Percentiles rank a stretch among this genome's conserved stretches.
These are phyloP conservation scores for Drosophila malerkotliana DNA, from an alignment of 1,140 invertebrate species.

Conservation along the genomic window DNA sequence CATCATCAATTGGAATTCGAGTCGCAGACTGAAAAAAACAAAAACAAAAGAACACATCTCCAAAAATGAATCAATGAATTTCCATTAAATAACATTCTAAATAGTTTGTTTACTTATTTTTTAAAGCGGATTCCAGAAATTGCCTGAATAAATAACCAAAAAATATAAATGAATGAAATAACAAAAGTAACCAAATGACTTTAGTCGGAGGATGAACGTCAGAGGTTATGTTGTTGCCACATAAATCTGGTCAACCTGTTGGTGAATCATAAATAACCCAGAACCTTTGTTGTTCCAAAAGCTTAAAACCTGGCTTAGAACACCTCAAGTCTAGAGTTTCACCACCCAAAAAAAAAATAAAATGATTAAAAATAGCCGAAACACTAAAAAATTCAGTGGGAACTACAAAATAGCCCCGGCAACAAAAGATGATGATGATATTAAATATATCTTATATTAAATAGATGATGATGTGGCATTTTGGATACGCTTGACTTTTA, in stretches of 20 bases:
- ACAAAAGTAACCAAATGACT: constrained; percentile 19
- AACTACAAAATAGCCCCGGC: constrained; percentile 21
- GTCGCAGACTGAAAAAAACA: constrained; percentile 13
- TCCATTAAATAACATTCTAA: constrained; percentile 16
- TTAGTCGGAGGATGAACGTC: constrained; percentile 15
- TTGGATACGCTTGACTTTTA: constrained; percentile 30
- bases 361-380: constrained; percentile 43
- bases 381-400: constrained; percentile 29
- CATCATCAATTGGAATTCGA: constrained; percentile 54
- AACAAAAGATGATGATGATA: constrained; percentile 13
- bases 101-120: constrained; percentile 34
- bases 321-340: constrained; percentile 15
- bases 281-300: constrained; percentile 37
- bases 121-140: constrained; percentile 31
- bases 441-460: not conserved
- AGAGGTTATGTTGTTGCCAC: constrained; percentile 49
- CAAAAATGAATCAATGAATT: constrained; percentile 58
- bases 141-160: constrained; percentile 13
- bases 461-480: constrained; percentile 41
- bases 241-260: constrained; percentile 55
- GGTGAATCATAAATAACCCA: constrained; percentile 57
- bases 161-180: constrained; percentile 17
- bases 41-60: constrained; percentile 40
- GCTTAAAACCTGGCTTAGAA: constrained; percentile 23
- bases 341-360: constrained; percentile 33